Conservation (phyloP, 35 echinoderm and acorn worm genomes). For the Ophiothrix spiculata region DNA sequence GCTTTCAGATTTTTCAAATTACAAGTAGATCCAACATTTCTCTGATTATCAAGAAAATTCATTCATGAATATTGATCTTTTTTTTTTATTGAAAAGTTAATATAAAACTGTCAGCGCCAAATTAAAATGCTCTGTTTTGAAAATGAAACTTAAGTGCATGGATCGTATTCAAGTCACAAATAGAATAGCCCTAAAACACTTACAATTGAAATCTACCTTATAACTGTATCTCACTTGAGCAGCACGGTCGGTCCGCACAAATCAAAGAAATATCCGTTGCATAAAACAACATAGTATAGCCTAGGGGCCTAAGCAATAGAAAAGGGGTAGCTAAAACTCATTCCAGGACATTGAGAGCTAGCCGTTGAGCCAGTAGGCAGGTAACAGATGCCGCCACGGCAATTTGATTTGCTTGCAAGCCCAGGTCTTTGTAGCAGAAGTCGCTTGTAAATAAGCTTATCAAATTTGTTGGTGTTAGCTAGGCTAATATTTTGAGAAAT, state of each 20-base stretch:
- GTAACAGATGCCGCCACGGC: neutral
- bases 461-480: neutral
- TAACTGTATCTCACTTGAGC: neutral
- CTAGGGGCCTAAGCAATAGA: neutral
- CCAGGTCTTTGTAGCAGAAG: neutral
- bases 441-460: neutral
- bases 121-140: too few relatives aligned
- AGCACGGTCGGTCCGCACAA: too few relatives aligned
- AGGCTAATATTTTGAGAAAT: constrained; percentile 4
- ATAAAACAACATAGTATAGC: neutral
- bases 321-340: neutral
- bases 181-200: neutral
- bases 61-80: too few relatives aligned
- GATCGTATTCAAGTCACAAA: neutral
- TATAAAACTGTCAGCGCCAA: too few relatives aligned
- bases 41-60: too few relatives aligned
- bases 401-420: too few relatives aligned
- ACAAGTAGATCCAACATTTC: too few relatives aligned
- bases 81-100: too few relatives aligned
- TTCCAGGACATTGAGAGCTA: too few relatives aligned
- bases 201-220: neutral
- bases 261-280: neutral
- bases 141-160: neutral
- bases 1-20: too few relatives aligned
- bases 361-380: neutral